Conservation (phyloP, 1,140 invertebrate genomes). For the Pseudomyrmex pallidus region DNA sequence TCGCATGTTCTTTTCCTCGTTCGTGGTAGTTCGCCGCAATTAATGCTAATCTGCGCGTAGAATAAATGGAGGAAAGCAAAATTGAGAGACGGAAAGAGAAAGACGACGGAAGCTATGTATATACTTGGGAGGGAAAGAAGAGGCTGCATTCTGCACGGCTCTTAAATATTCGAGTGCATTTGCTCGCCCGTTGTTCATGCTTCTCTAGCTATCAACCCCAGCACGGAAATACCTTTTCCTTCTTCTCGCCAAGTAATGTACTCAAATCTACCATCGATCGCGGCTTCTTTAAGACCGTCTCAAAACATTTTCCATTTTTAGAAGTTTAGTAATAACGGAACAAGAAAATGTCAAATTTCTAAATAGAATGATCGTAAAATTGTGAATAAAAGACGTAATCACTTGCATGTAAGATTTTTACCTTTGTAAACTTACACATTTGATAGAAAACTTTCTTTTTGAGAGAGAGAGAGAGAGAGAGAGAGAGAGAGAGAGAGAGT, state of each 20-base stretch:
- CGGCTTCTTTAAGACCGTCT: slow-evolving; percentile 9
- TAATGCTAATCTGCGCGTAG: slow-evolving; percentile 51
- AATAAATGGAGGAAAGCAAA: slow-evolving; percentile 43
- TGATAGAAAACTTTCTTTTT: no score
- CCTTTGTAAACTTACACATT: not conserved
- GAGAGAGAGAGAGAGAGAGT: no score
- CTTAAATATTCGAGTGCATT: slow-evolving; percentile 56
- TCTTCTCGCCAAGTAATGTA: slow-evolving; percentile 20
- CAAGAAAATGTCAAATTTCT: not conserved
- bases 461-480: no score
- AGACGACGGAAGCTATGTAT: not conserved
- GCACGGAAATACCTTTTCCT: slow-evolving; percentile 36
- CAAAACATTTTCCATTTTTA: not conserved
- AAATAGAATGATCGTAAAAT: no score
- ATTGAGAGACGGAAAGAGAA: slow-evolving; percentile 33
- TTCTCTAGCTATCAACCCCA: slow-evolving; percentile 28
- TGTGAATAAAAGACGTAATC: no score
- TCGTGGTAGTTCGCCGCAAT: slow-evolving; percentile 35
- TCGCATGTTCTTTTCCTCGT: slow-evolving; percentile 34
- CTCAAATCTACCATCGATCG: slow-evolving; percentile 37
- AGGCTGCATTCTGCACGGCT: slow-evolving; percentile 18
- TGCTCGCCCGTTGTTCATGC: slow-evolving; percentile 44
- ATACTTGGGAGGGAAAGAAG: no score
- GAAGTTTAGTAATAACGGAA: not conserved
- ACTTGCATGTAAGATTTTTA: not conserved